Evolutionary conservation across 2,888 invertebrate genomes (phyloP), one percentile per base, ranked within the genome.

Genomic region (Chymomyza caudatula): DNA sequence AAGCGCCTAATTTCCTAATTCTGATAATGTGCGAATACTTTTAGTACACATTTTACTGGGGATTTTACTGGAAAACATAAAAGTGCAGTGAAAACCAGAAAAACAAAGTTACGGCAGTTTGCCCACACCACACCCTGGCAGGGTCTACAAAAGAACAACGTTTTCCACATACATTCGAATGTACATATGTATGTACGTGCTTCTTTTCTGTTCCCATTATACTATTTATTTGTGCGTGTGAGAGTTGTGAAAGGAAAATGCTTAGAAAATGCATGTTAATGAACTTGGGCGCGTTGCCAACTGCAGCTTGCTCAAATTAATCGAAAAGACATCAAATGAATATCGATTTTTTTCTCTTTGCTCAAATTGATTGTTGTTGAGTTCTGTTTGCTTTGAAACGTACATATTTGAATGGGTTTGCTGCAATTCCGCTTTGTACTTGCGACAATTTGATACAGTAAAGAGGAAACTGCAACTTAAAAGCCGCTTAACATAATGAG

Each of bases 71-170:
- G 65, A 66, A 65, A 73, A 67, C 74, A 64, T 44, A 72, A 66
- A 76, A 76, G 66, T 76, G 67, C 77, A 74, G 67, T 66, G 60
- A 52, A 69, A 74, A 76, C 69, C 71, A 69, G 71, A 76, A 63
- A 67, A 63, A 71, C 68, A 70, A 63, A 20, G 11, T 51, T 20
- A 51, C 51, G 22, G 51, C 22, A 51, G 6, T 20, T 11, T 20
- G 4, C 13, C 20, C 57, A 63, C n/a, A 63, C 49, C n/a, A 54
- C 25, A 22, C 5, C 20, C n/a, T 37, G 15, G 51, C 43, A 53
- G 29, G 29, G 29, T 5, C 11, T 37, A 11, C 15, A 60, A 15
- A 58, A 37, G 25, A 22, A 17, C 19, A 17, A 13, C n/a, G n/a
- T n/a, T n/a, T n/a, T n/a, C n/a, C n/a, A n/a, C n/a, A n/a, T n/a